Percentiles rank a stretch among this genome's conserved stretches.
These are phyloP conservation scores for Temnopleurus reevesii DNA, from an alignment of 53 echinoderm and acorn worm species.

Conservation along the genomic window DNA sequence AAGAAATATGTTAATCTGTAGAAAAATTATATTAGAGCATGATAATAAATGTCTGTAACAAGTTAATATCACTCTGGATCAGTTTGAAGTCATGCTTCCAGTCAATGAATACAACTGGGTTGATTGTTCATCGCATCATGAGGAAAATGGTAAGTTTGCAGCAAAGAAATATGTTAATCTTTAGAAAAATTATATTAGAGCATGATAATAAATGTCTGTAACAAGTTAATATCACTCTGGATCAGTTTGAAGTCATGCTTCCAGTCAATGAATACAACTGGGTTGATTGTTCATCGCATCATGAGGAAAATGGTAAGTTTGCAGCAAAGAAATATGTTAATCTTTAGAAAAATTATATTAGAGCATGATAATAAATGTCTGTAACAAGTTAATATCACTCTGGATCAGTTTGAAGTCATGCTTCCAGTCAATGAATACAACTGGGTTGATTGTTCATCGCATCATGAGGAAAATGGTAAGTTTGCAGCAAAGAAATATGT, in stretches of 20 bases:
- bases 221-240: slow-evolving; percentile 76
- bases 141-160: slow-evolving; percentile 80
- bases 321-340: too few species aligned
- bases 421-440: slow-evolving; percentile 85
- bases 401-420: slow-evolving; percentile 82
- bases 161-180: too few species aligned
- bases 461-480: slow-evolving; percentile 85
- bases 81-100: slow-evolving; percentile 93
- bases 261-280: slow-evolving; percentile 87
- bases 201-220: too few species aligned
- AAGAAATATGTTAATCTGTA: too few species aligned
- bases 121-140: slow-evolving; percentile 79
- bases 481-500: too few species aligned
- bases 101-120: slow-evolving; percentile 95
- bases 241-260: slow-evolving; percentile 83
- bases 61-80: slow-evolving; percentile 78
- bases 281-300: slow-evolving; percentile 80
- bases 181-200: too few species aligned
- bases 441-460: slow-evolving; percentile 85
- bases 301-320: slow-evolving; percentile 82
- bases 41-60: too few species aligned
- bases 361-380: too few species aligned
- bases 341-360: too few species aligned
- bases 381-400: slow-evolving; percentile 76
- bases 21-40: too few species aligned